Percentiles rank a stretch among this genome's conserved stretches.
Evolutionary conservation across 2,113 vertebrate species (phyloP).

Genomic region (Channa argus): DNA sequence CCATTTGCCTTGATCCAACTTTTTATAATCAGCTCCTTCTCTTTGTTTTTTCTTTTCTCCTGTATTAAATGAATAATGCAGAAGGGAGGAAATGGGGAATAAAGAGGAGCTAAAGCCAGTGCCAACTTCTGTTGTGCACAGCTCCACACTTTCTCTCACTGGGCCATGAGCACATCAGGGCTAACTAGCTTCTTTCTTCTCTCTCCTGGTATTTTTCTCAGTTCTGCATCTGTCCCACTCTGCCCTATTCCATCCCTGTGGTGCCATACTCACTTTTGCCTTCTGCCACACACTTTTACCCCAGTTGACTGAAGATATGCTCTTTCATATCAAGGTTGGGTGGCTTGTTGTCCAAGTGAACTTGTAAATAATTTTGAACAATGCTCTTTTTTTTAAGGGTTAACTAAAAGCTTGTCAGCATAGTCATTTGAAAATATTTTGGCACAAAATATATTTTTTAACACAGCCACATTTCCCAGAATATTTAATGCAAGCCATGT

Average conservation of each 20-base stretch:
- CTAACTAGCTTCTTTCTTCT: slow-evolving; percentile 60
- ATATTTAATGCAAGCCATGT: too few relatives aligned
- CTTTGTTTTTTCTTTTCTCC: slow-evolving; percentile 64
- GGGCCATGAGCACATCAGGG: slow-evolving; percentile 65
- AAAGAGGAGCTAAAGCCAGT: slow-evolving; percentile 72
- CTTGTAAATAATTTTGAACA: background rate
- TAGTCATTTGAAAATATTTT: too few relatives aligned
- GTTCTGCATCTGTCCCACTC: slow-evolving; percentile 52
- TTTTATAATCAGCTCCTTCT: slow-evolving; percentile 57
- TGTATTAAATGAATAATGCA: slow-evolving; percentile 79
- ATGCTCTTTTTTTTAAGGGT: background rate
- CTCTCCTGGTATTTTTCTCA: slow-evolving; percentile 51
- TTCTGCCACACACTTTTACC: slow-evolving; percentile 21
- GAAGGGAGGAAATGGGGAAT: slow-evolving; percentile 72
- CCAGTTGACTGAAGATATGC: slow-evolving; percentile 17
- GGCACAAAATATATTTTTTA: too few relatives aligned
- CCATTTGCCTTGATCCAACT: slow-evolving; percentile 67
- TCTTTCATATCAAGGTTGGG: slow-evolving; percentile 26
- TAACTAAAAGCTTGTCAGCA: too few relatives aligned
- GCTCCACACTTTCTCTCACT: slow-evolving; percentile 57
- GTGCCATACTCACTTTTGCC: slow-evolving; percentile 8
- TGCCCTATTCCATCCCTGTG: slow-evolving; percentile 34
- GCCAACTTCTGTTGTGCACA: slow-evolving; percentile 57
- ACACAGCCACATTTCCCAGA: too few relatives aligned
- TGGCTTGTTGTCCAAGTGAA: slow-evolving; percentile 10